A percentile compares a stretch with the other conserved stretches of the same genome.
Evolutionary conservation across 1,140 invertebrate species (phyloP).

Genomic region (Ditylenchus dipsaci): DNA sequence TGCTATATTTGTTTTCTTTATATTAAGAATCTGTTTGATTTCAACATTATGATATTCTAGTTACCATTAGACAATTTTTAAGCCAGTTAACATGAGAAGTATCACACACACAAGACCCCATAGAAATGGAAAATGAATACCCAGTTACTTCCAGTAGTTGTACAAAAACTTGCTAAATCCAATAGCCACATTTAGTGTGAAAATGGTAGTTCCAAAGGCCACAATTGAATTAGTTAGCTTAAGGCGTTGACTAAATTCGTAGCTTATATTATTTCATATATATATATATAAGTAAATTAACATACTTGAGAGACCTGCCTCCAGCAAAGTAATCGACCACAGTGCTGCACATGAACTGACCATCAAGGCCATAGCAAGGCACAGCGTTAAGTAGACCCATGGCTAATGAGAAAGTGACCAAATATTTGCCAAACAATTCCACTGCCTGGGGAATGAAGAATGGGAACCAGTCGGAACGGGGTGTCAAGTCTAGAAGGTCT

Average conservation of each 20-base stretch:
- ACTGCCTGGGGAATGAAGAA: conserved; percentile 31
- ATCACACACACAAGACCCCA: too few relatives aligned
- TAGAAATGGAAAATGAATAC: too few relatives aligned
- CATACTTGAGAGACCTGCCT: conserved; percentile 13
- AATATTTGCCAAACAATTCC: conserved; percentile 61
- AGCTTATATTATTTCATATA: not conserved
- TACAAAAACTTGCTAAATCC: conserved; percentile 39
- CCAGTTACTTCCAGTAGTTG: conserved; percentile 11
- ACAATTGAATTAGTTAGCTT: conserved; percentile 28
- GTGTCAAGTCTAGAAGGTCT: conserved; percentile 73
- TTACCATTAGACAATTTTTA: too few relatives aligned
- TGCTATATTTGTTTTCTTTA: too few relatives aligned
- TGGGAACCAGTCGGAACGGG: conserved; percentile 63
- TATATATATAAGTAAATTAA: not conserved
- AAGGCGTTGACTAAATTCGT: conserved; percentile 36
- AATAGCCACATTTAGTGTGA: conserved; percentile 37
- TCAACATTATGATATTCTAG: too few relatives aligned
- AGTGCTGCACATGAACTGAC: conserved; percentile 60
- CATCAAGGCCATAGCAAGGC: conserved; percentile 86
- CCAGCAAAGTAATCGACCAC: conserved; percentile 47
- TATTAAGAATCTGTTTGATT: too few relatives aligned
- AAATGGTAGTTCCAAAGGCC: conserved; percentile 34
- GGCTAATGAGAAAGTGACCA: conserved; percentile 82
- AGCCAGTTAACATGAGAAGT: too few relatives aligned
- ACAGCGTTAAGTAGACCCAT: conserved; percentile 83